Percentiles rank a stretch among this genome's conserved stretches.
phyloP scores from a whole-genome alignment of 2,797 vertebrate genomes.

The Alectoris magna region DNA sequence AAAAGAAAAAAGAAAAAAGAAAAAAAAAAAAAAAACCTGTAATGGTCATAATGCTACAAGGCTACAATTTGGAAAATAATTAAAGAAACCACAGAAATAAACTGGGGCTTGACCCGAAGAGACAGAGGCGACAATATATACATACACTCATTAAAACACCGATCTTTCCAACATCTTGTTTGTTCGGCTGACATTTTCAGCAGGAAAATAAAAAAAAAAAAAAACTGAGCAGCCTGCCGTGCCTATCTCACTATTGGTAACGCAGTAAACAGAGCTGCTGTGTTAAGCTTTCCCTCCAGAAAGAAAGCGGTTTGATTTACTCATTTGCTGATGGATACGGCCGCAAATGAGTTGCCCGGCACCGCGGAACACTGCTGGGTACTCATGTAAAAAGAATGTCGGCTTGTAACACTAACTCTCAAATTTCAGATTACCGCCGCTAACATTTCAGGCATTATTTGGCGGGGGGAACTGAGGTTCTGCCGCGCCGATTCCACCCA shows the following conservation, averaged over 20 bases:
- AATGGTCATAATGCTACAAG: not conserved
- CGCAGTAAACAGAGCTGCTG: accelerated
- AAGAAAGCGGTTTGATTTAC: accelerated
- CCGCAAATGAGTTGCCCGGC: not conserved
- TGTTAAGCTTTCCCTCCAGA: not conserved
- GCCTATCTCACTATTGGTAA: not conserved
- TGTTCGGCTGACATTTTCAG: not conserved
- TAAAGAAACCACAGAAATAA: not conserved
- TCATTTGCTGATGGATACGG: not conserved
- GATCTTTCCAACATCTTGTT: not conserved
- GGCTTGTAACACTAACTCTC: conserved; percentile 54
- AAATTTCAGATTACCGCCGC: conserved; percentile 44
- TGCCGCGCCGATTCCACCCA: not conserved
- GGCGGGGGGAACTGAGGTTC: not conserved
- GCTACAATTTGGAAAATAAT: not conserved
- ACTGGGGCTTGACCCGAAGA: not conserved
- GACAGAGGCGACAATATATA: not conserved
- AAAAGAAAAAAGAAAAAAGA: too few species aligned
- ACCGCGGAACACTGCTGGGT: not conserved
- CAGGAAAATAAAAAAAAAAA: not conserved
- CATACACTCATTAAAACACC: not conserved
- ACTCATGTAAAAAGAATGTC: conserved; percentile 31
- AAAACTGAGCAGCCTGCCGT: not conserved
- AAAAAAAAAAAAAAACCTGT: not conserved
- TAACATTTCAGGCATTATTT: not conserved